Conservation (phyloP, 2,113 vertebrate genomes). For the Pangasianodon gigas region DNA sequence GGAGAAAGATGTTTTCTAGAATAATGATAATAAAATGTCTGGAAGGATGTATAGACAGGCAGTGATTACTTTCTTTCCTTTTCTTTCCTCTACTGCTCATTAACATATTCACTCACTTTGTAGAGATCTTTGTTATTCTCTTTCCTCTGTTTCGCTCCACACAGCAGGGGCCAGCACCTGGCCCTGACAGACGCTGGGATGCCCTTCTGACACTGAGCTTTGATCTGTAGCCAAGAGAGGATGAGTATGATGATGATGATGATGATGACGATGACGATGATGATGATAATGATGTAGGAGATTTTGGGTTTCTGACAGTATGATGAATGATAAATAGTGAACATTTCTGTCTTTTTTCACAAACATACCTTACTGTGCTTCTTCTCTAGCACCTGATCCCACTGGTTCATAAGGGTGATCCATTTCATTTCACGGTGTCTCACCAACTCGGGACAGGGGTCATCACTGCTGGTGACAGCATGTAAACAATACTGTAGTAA, state of each 20-base stretch:
- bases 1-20: not conserved
- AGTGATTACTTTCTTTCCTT: not conserved
- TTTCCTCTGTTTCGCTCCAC: conserved; percentile 75
- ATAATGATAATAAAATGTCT: not conserved
- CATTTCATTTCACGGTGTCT: conserved; percentile 86
- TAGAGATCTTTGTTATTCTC: conserved; percentile 68
- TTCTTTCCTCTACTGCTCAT: not conserved
- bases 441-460: conserved; percentile 77
- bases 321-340: not conserved
- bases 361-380: conserved; percentile 78
- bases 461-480: conserved; percentile 60
- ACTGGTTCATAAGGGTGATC: conserved; percentile 81
- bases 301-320: not conserved
- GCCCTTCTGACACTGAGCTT: conserved; percentile 83
- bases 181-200: conserved; percentile 83
- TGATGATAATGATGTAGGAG: not conserved
- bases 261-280: not conserved
- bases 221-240: conserved; percentile 69
- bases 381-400: conserved; percentile 79
- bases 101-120: conserved; percentile 63
- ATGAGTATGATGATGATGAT: not conserved
- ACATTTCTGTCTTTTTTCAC: not conserved
- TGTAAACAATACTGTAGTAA: not conserved
- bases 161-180: conserved; percentile 83
- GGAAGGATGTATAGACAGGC: not conserved